These are phyloP conservation scores for Smutsia temminckii DNA, from an alignment of 2,797 vertebrate species.

Conservation along the genomic window DNA sequence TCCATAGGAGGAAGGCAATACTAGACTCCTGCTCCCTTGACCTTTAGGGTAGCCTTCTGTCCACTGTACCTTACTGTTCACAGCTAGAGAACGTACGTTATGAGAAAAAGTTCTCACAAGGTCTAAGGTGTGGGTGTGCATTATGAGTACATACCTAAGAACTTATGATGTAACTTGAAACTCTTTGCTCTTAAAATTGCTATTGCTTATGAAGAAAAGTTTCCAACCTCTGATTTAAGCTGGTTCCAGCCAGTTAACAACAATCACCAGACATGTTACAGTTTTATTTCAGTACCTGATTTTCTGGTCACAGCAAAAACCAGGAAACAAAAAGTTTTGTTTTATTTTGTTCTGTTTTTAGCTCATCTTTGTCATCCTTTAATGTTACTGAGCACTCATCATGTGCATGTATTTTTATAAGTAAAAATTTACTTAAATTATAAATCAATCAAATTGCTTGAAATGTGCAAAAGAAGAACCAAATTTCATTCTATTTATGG, in stretches of 20 bases:
- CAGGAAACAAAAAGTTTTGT: constrained; percentile 47
- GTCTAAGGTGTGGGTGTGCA: neutral
- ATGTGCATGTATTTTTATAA: neutral
- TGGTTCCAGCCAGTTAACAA: constrained; percentile 34
- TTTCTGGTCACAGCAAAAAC: neutral
- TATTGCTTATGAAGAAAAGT: constrained; percentile 36
- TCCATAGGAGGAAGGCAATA: neutral
- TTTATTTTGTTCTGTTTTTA: neutral
- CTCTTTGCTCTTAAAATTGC: constrained; percentile 50
- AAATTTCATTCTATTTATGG: constrained; percentile 17
- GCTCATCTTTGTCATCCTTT: neutral
- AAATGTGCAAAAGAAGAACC: neutral
- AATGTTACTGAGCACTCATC: constrained; percentile 7
- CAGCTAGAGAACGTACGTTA: neutral
- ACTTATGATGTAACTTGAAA: constrained; percentile 25
- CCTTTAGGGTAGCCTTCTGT: neutral
- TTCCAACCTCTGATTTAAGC: constrained; percentile 31
- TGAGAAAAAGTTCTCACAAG: constrained; percentile 22
- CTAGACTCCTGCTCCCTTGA: neutral
- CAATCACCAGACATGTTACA: constrained; percentile 23
- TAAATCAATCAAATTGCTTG: neutral
- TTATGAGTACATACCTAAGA: neutral
- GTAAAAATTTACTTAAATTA: neutral
- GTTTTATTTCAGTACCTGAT: neutral
- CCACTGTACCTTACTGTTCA: neutral